These are phyloP conservation scores for Chirona hameri DNA, from an alignment of 2,888 invertebrate species.

Conservation along the genomic window DNA sequence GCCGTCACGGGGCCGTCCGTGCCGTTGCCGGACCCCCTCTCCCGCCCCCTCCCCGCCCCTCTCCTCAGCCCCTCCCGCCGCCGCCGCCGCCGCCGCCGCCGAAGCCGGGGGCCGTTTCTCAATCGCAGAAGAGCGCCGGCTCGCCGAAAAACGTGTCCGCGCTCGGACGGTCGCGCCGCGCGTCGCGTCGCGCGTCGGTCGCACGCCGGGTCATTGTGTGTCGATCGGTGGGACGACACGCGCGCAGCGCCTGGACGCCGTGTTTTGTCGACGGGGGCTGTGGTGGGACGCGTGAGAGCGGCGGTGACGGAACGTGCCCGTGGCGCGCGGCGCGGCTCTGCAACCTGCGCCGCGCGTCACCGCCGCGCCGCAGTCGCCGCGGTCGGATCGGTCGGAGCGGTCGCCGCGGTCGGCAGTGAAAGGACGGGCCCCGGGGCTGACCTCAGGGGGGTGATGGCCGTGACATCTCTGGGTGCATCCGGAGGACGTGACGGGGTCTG, in stretches of 20 bases:
- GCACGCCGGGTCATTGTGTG: not conserved
- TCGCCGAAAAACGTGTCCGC: constrained; percentile 34
- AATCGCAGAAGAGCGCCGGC: constrained; percentile 33
- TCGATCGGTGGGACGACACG: not conserved
- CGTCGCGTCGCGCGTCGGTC: constrained; percentile 36
- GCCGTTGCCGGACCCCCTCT: constrained; percentile 36
- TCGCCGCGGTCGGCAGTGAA: not conserved
- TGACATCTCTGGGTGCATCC: too few relatives aligned
- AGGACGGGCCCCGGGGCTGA: not conserved
- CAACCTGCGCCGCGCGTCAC: not conserved
- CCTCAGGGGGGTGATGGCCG: too few relatives aligned
- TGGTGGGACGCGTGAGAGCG: not conserved
- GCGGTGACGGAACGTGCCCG: not conserved
- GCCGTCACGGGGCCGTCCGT: not conserved
- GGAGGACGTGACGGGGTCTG: too few relatives aligned
- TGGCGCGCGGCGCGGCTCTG: not conserved
- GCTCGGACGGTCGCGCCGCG: too few relatives aligned
- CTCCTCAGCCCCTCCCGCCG: constrained; percentile 6
- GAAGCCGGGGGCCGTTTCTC: constrained; percentile 35
- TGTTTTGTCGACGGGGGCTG: not conserved
- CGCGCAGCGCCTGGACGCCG: not conserved
- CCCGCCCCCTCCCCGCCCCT: constrained; percentile 30
- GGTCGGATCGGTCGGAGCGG: not conserved
- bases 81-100: constrained; percentile 34
- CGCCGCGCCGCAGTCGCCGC: not conserved